Base-by-base conservation (phyloP, 2,888 invertebrate genomes). In the Nebria brevicollis region DNA sequence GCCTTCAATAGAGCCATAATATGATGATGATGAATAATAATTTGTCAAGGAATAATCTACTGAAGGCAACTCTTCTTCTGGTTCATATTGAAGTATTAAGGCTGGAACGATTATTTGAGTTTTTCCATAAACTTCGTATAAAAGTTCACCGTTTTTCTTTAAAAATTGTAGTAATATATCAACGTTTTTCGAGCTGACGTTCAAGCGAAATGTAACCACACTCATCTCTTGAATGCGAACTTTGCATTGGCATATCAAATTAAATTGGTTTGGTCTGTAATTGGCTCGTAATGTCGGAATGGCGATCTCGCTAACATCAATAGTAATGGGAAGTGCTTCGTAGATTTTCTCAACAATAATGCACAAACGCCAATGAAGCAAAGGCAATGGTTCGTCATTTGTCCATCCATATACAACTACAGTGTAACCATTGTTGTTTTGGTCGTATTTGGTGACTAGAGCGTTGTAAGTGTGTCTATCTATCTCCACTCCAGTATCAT, bases 391-490 rank as follows among this genome's bases (percentile, higher is more conserved):
- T 43, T 54, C 41, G 73, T 79, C 10, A 0, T 83, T 72, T 5
- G 85, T 80, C 85, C 85, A 87, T n/a, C 88, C 89, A 77, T 88
- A 88, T 70, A 86, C 86, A 1, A 88, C 76, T 4, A 88, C 83
- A 0, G 88, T 88, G 77, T 88, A 89, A 0, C 89, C 89, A 6
- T 83, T 83, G 4, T 64, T 68, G 83, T 88, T 88, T 25, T 82
- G 83, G 4, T 79, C 66, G 75, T 87, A 89, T 20, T 81, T 77
- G 8, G 82, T 66, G 0, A 86, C 86, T 3, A 82, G 64, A 0
- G 85, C 85, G 42, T 85, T 86, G 68, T 87, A 86, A 2, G 85
- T 85, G 72, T 84, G 83, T 73, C 86, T 80, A 42, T 82, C 82
- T 7, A 86, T 84, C 84, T 89, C 88, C 41, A 83, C 64, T 10